A percentile compares a stretch with the other conserved stretches of the same genome.
These are phyloP conservation scores for Parnassius mnemosyne DNA, from an alignment of 2,888 invertebrate species.

Conservation along the genomic window DNA sequence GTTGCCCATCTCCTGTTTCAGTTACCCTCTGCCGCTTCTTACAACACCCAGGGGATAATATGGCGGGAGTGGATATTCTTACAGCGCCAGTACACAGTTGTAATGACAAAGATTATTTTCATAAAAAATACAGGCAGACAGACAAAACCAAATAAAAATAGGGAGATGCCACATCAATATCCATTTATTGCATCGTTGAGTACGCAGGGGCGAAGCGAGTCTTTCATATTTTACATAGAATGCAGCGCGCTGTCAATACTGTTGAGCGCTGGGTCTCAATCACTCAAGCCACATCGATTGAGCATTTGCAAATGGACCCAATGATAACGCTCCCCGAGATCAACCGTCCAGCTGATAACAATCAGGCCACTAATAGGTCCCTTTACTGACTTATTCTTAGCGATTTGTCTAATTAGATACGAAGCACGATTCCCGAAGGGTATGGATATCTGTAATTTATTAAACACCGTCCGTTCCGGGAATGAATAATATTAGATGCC, in stretches of 20 bases:
- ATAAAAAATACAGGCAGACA: too few species aligned
- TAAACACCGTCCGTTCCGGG: slow-evolving; percentile 53
- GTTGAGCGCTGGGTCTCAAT: slow-evolving; percentile 64
- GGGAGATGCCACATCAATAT: slow-evolving; percentile 56
- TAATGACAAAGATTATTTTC: too few species aligned
- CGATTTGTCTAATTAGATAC: slow-evolving; percentile 6
- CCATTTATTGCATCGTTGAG: neutral
- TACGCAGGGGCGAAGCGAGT: slow-evolving; percentile 46
- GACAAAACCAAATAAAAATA: slow-evolving; percentile 4
- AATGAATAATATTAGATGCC: slow-evolving; percentile 63
- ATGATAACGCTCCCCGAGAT: slow-evolving; percentile 50
- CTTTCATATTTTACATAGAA: slow-evolving; percentile 80
- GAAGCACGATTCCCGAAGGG: slow-evolving; percentile 32
- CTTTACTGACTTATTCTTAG: slow-evolving; percentile 2
- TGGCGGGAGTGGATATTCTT: too few species aligned
- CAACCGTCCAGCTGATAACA: slow-evolving; percentile 31
- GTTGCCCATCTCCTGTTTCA: too few species aligned
- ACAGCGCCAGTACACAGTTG: too few species aligned
- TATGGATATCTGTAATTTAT: slow-evolving; percentile 56
- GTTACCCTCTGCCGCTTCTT: too few species aligned
- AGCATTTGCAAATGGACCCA: slow-evolving; percentile 66
- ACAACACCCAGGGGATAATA: too few species aligned
- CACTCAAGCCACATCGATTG: slow-evolving; percentile 64
- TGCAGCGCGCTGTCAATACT: slow-evolving; percentile 67
- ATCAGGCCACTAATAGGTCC: slow-evolving; percentile 28